Conservation (phyloP, 2,888 invertebrate species). For the Cerastis leucographa region DNA sequence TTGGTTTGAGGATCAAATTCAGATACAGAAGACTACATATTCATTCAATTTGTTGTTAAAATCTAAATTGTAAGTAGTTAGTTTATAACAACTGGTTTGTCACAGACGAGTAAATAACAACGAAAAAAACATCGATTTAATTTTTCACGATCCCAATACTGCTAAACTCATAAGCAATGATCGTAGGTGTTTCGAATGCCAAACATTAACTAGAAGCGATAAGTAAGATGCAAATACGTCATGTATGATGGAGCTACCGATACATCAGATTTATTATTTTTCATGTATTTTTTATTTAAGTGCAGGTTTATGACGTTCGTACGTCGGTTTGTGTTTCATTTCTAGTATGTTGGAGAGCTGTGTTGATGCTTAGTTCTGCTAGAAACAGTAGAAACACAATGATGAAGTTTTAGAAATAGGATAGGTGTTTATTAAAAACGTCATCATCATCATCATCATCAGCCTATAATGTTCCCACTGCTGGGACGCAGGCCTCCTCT, state of each 20-base stretch:
- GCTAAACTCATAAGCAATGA: constrained; percentile 24
- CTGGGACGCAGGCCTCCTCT: too few species aligned
- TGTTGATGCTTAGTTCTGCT: not conserved
- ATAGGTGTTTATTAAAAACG: not conserved
- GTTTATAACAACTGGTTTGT: not conserved
- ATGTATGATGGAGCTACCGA: constrained; percentile 50
- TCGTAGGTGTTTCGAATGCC: constrained; percentile 36
- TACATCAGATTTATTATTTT: constrained; percentile 42
- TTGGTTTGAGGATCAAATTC: not conserved
- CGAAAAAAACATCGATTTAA: not conserved
- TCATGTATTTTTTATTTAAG: constrained; percentile 46
- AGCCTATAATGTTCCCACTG: too few species aligned
- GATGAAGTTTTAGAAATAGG: constrained; percentile 25
- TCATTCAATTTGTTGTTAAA: not conserved
- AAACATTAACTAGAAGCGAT: constrained; percentile 54
- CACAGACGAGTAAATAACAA: too few species aligned
- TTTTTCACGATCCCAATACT: constrained; percentile 16
- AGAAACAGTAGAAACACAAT: constrained; percentile 13
- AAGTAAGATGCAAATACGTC: constrained; percentile 57
- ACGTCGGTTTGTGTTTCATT: constrained; percentile 19
- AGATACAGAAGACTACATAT: not conserved
- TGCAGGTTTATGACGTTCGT: constrained; percentile 34
- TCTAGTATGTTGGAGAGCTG: constrained; percentile 22
- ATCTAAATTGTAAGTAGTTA: not conserved
- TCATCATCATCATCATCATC: too few species aligned